Evolutionary conservation across 2,888 invertebrate species (phyloP), one percentile per base, ranked within the genome.

Genomic region (Synanthedon vespiformis): DNA sequence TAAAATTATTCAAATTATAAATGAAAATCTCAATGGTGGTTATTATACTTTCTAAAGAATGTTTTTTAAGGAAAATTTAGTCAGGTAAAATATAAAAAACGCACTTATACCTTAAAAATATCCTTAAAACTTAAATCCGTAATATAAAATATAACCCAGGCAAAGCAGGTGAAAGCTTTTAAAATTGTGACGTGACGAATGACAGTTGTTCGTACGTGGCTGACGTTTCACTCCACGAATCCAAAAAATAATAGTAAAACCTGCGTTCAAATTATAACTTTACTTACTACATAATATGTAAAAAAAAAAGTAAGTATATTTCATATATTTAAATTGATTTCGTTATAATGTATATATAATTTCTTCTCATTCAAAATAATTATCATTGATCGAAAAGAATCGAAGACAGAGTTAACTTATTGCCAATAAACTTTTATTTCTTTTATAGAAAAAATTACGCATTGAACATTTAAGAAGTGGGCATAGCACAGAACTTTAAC

Each of bases 211-310:
- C 58, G 70, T 74, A 87, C 86, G 87, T 87, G 87, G 88, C 87
- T 87, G 87, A 88, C 86, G 77, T 85, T 84, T 83, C 82, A 80
- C 75, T 85, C 85, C 86, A 87, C 87, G 87, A 86, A 80, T 77
- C 70, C 78, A 74, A 66, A 68, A n/a, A 71, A 64, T 54, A 57
- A 48, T 41, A 53, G 54, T 56, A 57, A 56, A 47, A 40, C 56
- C 56, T 58, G 63, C 61, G 60, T 57, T 60, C 57, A 53, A 34
- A 14, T 27, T 44, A 44, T 44, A 2, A 34, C 34, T 13, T 44
- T 44, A 12, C n/a, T 44, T 6, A 3, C 2, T 34, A 34, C 22
- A 41, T 16, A 2, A 16, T 1, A 41, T n/a, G 13, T 41, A 41
- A 22, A 22, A 22, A 22, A 22, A 22, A n/a, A n/a, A n/a, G n/a